Base-by-base conservation (phyloP, 2,888 invertebrate genomes). In the Ctena decussata region DNA sequence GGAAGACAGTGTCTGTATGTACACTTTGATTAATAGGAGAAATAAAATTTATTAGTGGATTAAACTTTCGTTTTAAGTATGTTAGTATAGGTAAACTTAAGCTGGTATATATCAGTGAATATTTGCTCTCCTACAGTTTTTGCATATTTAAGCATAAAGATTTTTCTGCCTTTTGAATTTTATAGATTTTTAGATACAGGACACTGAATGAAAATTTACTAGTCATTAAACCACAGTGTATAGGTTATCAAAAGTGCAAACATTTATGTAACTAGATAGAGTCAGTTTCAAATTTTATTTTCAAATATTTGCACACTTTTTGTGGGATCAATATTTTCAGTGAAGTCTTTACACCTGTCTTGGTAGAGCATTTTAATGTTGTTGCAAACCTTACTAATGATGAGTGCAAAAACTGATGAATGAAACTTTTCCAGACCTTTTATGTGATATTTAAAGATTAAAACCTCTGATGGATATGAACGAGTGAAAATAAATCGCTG, bases 401-500 rank as follows among this genome's bases (percentile, higher is more conserved):
- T n/a, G 8, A n/a, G 53, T 5, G 53, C 53, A 53, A 53, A 53
- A 53, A 11, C 35, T 65, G 32, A 35, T 65, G 65, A 65, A 65
- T 65, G 65, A 65, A 65, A 65, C 35, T 65, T 65, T 65, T 65
- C 24, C 32, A 32, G 32, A 35, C 65, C 65, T 35, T 65, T 65
- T 65, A 35, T 35, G 65, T 35, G 12, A 30, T 32, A 65, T 65
- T 65, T 65, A 11, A 35, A 18, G 5, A 8, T 24, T 65, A 30
- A 12, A 65, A 32, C 27, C 27, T 27, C 65, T 65, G 27, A 30
- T 65, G 65, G 65, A 65, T 35, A 65, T 65, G 65, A 35, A 65
- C 18, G 18, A 65, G 65, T 65, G 65, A 65, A 65, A 65, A 65
- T 35, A 65, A 65, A 65, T 35, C 24, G 65, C 65, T 65, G 65